phyloP scores from a whole-genome alignment of 2,888 invertebrate genomes.

The Heliconius ethilla region DNA sequence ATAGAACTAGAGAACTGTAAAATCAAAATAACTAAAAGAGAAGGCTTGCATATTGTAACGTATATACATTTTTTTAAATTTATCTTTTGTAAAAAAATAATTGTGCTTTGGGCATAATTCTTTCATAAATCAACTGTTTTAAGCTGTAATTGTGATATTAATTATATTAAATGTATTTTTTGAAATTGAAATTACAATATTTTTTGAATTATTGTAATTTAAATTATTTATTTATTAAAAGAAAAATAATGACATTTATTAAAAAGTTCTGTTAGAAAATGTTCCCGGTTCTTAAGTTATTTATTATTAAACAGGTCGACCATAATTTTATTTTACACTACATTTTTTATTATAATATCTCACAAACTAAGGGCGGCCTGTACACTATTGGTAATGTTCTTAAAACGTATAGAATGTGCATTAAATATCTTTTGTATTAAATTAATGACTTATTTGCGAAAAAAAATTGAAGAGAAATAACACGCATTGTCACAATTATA shows the following conservation, averaged over 20 bases:
- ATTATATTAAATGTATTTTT: neutral
- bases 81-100: too few relatives aligned
- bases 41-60: too few relatives aligned
- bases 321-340: neutral
- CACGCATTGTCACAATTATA: neutral
- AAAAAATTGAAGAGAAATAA: neutral
- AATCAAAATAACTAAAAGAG: too few relatives aligned
- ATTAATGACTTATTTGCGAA: neutral
- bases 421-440: neutral
- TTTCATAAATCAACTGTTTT: neutral
- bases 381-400: neutral
- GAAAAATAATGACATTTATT: neutral
- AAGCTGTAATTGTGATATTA: neutral
- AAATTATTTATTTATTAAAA: neutral
- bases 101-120: neutral
- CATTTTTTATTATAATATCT: neutral
- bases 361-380: neutral
- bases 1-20: too few relatives aligned
- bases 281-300: neutral
- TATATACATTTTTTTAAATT: too few relatives aligned
- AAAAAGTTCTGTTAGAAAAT: neutral
- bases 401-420: neutral
- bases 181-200: too few relatives aligned
- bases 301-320: neutral
- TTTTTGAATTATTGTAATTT: neutral